A percentile compares a stretch with the other conserved stretches of the same genome.
Conservation (phyloP, 2,888 invertebrate genomes). For the Nomada ruficornis region DNA sequence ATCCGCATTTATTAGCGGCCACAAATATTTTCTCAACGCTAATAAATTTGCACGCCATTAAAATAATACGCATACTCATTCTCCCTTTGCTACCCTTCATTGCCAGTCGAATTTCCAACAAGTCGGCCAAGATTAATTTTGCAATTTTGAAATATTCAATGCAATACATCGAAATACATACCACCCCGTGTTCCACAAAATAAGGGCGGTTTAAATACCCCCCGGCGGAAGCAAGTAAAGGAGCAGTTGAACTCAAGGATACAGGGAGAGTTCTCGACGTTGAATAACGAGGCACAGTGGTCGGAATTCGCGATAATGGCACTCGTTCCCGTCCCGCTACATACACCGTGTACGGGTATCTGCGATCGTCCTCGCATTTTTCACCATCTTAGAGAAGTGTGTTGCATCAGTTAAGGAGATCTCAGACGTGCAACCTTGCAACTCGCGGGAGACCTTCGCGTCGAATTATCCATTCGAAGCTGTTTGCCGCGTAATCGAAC, state of each 20-base stretch:
- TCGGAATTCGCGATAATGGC: slow-evolving; percentile 64
- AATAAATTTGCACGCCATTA: too few species aligned
- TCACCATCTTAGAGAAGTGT: slow-evolving; percentile 59
- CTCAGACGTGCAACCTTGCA: slow-evolving; percentile 64
- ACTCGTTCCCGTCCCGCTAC: slow-evolving; percentile 21
- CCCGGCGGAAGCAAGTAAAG: slow-evolving; percentile 7
- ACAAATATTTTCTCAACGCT: too few species aligned
- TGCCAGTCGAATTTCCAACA: too few species aligned
- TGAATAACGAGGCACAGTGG: slow-evolving; percentile 57
- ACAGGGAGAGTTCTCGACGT: slow-evolving; percentile 14
- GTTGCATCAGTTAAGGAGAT: slow-evolving; percentile 72
- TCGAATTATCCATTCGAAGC: slow-evolving; percentile 54
- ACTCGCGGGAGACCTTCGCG: slow-evolving; percentile 59
- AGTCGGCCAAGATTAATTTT: too few species aligned
- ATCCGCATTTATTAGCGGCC: too few species aligned
- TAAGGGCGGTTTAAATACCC: neutral
- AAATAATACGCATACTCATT: too few species aligned
- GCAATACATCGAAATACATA: too few species aligned
- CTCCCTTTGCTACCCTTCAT: too few species aligned
- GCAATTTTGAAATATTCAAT: too few species aligned
- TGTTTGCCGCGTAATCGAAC: slow-evolving; percentile 31
- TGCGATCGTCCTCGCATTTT: slow-evolving; percentile 74
- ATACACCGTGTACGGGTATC: slow-evolving; percentile 50
- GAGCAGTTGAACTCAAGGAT: slow-evolving; percentile 55
- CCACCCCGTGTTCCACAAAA: too few species aligned